Evolutionary conservation across 2,797 vertebrate species (phyloP).

Genomic region (Champsocephalus gunnari): DNA sequence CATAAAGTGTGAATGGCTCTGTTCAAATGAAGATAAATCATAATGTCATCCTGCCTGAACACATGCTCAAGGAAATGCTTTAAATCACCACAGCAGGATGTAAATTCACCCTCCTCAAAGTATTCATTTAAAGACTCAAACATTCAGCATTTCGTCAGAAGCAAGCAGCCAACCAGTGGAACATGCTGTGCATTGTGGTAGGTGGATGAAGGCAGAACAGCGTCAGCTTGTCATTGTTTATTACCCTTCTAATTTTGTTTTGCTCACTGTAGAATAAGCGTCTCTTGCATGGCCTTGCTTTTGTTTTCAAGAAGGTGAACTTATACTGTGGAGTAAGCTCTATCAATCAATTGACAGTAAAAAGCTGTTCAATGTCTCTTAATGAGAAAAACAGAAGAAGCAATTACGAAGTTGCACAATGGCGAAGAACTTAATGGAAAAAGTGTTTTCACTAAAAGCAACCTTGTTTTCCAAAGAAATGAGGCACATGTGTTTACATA

Average conservation of each 20-base stretch:
- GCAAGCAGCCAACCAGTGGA: constrained; percentile 54
- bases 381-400: constrained; percentile 1
- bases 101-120: constrained; percentile 65
- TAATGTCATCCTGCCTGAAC: constrained; percentile 60
- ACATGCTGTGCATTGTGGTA: constrained; percentile 66
- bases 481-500: not conserved
- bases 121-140: constrained; percentile 71
- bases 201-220: constrained; percentile 40
- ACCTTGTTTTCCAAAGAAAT: not conserved
- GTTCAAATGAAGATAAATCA: constrained; percentile 53
- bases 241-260: constrained; percentile 65
- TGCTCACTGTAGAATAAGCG: constrained; percentile 45
- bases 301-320: constrained; percentile 33
- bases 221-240: constrained; percentile 60
- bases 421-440: not conserved
- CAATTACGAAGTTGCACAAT: not conserved
- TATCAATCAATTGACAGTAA: constrained; percentile 25
- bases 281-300: constrained; percentile 25
- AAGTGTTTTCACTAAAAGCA: not conserved
- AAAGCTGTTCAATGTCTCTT: constrained; percentile 28
- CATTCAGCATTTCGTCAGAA: constrained; percentile 74
- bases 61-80: constrained; percentile 67
- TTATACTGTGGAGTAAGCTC: not conserved
- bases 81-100: constrained; percentile 67
- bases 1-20: constrained; percentile 32